phyloP scores from a whole-genome alignment of 2,888 invertebrate species.

The Himalopsyche tibetana region DNA sequence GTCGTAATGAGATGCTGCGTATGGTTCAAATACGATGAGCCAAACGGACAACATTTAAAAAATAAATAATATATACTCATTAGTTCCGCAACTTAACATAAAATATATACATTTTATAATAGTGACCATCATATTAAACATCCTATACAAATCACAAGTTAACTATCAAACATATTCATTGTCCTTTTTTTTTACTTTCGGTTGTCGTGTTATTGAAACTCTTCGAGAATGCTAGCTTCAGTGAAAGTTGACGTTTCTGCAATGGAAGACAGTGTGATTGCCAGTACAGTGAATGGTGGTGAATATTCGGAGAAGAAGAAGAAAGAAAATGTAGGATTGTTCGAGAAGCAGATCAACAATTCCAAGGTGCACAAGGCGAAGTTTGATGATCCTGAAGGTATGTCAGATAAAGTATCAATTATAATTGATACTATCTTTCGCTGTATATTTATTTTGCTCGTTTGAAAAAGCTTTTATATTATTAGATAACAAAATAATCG shows the following conservation, averaged over 20 bases:
- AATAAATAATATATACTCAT: no score
- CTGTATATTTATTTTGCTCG: not conserved
- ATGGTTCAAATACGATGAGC: not conserved
- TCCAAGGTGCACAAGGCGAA: conserved; percentile 58
- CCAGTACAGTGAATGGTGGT: conserved; percentile 51
- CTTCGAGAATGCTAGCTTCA: conserved; percentile 58
- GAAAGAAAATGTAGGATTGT: conserved; percentile 59
- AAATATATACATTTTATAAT: no score
- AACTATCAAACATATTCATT: not conserved
- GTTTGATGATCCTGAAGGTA: conserved; percentile 57
- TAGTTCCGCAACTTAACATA: no score
- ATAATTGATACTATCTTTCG: not conserved
- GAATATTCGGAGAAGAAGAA: conserved; percentile 52
- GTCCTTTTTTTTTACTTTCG: not conserved
- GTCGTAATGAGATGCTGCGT: conserved; percentile 8
- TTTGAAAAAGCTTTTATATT: not conserved
- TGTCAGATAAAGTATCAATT: conserved; percentile 31
- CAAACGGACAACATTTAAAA: not conserved
- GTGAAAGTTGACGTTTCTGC: conserved; percentile 58
- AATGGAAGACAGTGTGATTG: conserved; percentile 52
- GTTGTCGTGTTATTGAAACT: conserved; percentile 39
- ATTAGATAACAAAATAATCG: not conserved
- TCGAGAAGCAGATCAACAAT: conserved; percentile 63
- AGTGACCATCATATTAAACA: no score
- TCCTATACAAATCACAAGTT: no score